phyloP scores from a whole-genome alignment of 2,113 vertebrate genomes.

The Abramis brama region DNA sequence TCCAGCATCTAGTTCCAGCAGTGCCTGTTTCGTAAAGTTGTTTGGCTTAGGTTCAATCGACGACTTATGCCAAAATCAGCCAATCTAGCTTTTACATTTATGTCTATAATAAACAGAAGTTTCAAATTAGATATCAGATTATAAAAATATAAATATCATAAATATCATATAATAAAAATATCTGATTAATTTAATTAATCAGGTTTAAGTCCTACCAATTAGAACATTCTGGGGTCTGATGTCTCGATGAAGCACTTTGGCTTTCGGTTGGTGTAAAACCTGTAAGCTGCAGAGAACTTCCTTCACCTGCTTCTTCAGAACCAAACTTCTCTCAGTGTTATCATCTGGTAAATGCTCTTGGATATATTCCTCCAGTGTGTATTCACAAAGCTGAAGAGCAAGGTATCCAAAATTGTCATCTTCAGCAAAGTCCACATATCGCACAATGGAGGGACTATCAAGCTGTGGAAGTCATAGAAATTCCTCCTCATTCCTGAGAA shows the following conservation, averaged over 20 bases:
- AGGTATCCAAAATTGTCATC: conserved; percentile 71
- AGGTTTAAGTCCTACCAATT: conserved; percentile 61
- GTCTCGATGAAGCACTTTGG: conserved; percentile 67
- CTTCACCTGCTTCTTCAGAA: conserved; percentile 35
- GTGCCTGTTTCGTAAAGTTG: conserved; percentile 58
- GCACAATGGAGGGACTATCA: conserved; percentile 61
- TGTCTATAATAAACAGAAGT: conserved; percentile 56
- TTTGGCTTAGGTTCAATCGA: conserved; percentile 54
- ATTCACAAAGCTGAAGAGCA: conserved; percentile 73
- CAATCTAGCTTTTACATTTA: conserved; percentile 56
- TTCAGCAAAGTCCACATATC: conserved; percentile 64
- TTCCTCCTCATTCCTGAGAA: conserved; percentile 62
- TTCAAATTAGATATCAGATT: not conserved
- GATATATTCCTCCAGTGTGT: conserved; percentile 69
- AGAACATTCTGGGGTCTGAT: conserved; percentile 75
- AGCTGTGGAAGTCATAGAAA: conserved; percentile 62
- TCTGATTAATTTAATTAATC: not conserved
- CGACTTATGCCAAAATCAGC: conserved; percentile 73
- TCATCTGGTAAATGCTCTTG: not conserved
- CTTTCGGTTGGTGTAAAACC: conserved; percentile 58
- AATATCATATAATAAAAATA: too few species aligned
- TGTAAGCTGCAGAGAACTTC: conserved; percentile 62
- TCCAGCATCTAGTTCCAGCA: conserved; percentile 71
- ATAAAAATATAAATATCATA: too few species aligned
- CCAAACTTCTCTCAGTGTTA: not conserved